These are phyloP conservation scores for Lucinisca nassula DNA, from an alignment of 2,888 invertebrate species.

Conservation along the genomic window DNA sequence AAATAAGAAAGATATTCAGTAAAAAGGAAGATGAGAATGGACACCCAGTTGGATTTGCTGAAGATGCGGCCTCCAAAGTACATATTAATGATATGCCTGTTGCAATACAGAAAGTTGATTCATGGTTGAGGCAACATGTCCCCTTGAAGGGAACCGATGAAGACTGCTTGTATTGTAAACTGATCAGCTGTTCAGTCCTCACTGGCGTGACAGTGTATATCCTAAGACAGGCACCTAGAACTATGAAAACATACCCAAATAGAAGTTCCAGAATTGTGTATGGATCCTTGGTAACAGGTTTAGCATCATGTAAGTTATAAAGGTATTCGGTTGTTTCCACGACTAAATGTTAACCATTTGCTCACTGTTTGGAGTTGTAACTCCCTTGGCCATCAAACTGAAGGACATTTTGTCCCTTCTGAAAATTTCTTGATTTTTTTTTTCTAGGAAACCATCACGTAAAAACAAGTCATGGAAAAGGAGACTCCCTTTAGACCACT, in stretches of 20 bases:
- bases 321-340: no score
- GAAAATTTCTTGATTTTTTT: no score
- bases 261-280: neutral
- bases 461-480: no score
- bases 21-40: neutral
- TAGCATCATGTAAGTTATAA: no score
- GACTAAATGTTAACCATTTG: no score
- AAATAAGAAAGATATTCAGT: neutral
- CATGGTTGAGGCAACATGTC: neutral
- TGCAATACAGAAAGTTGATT: neutral
- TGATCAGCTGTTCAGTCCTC: neutral
- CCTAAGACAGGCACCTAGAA: neutral
- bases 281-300: no score
- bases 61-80: neutral
- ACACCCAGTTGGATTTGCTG: neutral
- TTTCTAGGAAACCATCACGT: no score
- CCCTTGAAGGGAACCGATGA: neutral
- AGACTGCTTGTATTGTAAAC: conserved; percentile 2
- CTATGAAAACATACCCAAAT: neutral
- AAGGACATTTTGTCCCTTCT: no score
- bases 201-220: neutral
- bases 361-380: no score
- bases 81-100: neutral
- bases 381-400: no score
- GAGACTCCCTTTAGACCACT: no score